Base-by-base conservation (phyloP, 2,797 vertebrate species). In the Danio jaintianensis region DNA sequence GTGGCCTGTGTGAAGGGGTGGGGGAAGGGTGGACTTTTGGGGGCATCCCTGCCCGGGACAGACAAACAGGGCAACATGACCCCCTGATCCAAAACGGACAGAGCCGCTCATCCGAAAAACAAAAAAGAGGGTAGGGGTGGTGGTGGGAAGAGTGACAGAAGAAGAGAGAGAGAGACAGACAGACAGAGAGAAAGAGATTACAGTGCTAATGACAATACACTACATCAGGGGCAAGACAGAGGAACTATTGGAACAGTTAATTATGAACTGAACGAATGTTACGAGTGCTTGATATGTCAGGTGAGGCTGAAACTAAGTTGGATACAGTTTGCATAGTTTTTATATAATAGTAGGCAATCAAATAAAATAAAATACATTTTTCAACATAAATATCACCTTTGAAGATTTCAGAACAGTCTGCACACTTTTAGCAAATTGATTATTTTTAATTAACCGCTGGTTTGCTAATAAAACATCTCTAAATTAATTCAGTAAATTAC, bases 1-100 rank as follows among this genome's bases (percentile, higher is more conserved):
- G 92, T 92, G 92, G 91, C 92, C 79, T 79, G 47, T 56, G 90
- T 85, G 87, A 88, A 90, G 90, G 88, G 72, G 53, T 16, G 52
- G 69, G 10, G 64, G 29, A 43, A 40, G 61, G 72, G 79, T 50
- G 84, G 80, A 85, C 85, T 84, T 80, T 84, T 84, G 75, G 84
- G 85, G 84, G 83, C 86, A 82, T 82, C 78, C 70, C 53, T 75
- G 76, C 43, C 45, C 75, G 55, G 52, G 61, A 68, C 64, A 7
- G 10, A 84, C 61, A 78, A 80, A 62, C 68, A 11, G 73, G 8
- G 71, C 22, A 40, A 67, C 66, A 78, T 68, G 61, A 40, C 70
- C 70, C 71, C 67, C 66, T 58, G 63, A 78, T 63, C 62, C 38
- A 61, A 66, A 83, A 83, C 64, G 10, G 61, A 66, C 82, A 71